Evolutionary conservation across 2,888 invertebrate genomes (phyloP), one percentile per base, ranked within the genome.

Genomic region (Caenorhabditis wallacei): DNA sequence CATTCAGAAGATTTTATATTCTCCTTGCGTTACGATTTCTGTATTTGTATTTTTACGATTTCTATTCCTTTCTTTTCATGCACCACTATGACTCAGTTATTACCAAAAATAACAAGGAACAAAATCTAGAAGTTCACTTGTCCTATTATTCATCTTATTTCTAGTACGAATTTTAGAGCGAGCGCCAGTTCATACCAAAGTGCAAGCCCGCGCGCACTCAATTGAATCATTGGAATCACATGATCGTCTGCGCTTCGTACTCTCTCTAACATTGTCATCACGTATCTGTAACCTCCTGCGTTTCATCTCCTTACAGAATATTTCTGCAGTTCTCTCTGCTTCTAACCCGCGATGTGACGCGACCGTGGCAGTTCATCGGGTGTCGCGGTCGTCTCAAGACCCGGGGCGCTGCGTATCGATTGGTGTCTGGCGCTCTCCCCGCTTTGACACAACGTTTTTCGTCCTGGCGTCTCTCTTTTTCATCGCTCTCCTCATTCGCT

Each of bases 141-240:
- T 18, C 75, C 75, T 68, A 26, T 22, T 8, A 59, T 56, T 76
- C 53, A 16, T 63, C 24, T n/a, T 30, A n/a, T 30, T 51, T 20
- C 71, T 43, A 51, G 64, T 64, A 30, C 64, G 57, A 37, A 59
- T 71, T 70, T 59, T 40, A 57, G 57, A 35, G 4, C 8, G 43
- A 48, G 48, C 35, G 30, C 13, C 16, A 18, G 46, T 53, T 51
- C 72, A 54, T 30, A 24, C 16, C 51, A 53, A 46, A 80, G 59
- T 30, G 46, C 51, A 59, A 20, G 43, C 10, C 20, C 37, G 61
- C 48, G 54, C 48, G 57, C 26, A 54, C 51, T 35, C 35, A 59
- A 75, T 79, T 56, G 37, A 69, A 79, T 79, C 61, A 64, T 20
- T 79, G 10, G 35, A 61, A 70, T 79, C 63, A 57, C 70, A 70